Evolutionary conservation across 2,113 vertebrate species (phyloP), one percentile per base, ranked within the genome.

Genomic region (Oophaga pumilio): DNA sequence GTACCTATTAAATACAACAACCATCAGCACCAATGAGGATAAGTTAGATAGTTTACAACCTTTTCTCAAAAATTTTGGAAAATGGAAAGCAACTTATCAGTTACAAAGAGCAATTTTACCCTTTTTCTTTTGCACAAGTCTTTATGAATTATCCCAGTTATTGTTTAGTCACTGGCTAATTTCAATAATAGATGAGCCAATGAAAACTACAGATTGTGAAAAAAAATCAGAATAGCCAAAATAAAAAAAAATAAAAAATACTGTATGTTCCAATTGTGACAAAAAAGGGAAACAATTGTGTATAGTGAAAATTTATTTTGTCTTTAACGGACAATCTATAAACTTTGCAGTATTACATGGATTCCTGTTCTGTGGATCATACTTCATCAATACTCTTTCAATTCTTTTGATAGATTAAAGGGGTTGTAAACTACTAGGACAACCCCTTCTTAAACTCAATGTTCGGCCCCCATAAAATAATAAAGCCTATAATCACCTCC

Each of bases 11-110:
- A 88, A 84, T 83, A 83, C 66, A 49, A 83, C 14, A 11, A 59
- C 57, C 49, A 88, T 89, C 83, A 0, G 79, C 90, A 89, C 87
- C 89, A 87, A 56, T 62, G 82, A 90, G 90, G 91, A 89, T 88
- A 90, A 89, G n/a, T 43, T 43, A 43, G 33, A 43, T 43, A 33
- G 68, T 3, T 71, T 33, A 14, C 26, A 71, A 33, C 13, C 6
- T 71, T 17, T 28, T 33, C 22, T 43, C 9, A 24, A 66, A 66
- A 66, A 20, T 24, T 0, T 66, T 3, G 15, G 26, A 69, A 14
- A 20, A 14, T 69, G 14, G 11, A 69, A 69, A 28, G 26, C 66
- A 69, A 4, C 6, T 69, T 26, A 26, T 62, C 18, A 62, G 8
- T 62, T 62, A n/a, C 20, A n/a, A n/a, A 5, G 2, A 14, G 15